These are phyloP conservation scores for Oeneis ivallda DNA, from an alignment of 2,888 invertebrate species.

Conservation along the genomic window DNA sequence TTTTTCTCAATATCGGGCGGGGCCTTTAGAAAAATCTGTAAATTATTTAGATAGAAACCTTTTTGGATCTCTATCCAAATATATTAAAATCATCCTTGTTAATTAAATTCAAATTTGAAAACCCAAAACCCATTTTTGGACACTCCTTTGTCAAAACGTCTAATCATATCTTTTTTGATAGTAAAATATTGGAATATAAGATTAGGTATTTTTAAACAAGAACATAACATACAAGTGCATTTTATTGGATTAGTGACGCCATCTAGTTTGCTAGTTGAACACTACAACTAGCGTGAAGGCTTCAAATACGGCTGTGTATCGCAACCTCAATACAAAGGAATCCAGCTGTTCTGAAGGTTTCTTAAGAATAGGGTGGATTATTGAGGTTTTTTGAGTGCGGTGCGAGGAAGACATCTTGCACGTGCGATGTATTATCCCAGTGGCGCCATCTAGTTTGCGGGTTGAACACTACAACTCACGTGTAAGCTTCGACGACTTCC, in stretches of 20 bases:
- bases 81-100: no score
- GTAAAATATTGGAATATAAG: no score
- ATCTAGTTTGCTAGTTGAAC: background rate
- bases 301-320: constrained; percentile 65
- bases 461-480: constrained; percentile 54
- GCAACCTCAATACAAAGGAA: no score
- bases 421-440: background rate
- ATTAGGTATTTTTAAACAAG: background rate
- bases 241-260: background rate
- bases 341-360: constrained; percentile 82
- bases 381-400: no score
- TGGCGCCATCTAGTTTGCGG: background rate
- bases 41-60: no score
- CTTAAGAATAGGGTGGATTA: constrained; percentile 72
- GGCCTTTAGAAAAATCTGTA: no score
- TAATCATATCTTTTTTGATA: no score
- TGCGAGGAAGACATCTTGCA: background rate
- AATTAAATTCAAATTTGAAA: no score
- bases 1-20: no score
- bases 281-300: constrained; percentile 83
- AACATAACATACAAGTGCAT: background rate
- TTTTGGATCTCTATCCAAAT: no score
- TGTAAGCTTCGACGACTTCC: constrained; percentile 81
- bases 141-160: no score
- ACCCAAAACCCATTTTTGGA: no score